A percentile compares a stretch with the other conserved stretches of the same genome.
Conservation (phyloP, 92 coral and sea anemone species). For the Epizoanthus illoricatus region DNA sequence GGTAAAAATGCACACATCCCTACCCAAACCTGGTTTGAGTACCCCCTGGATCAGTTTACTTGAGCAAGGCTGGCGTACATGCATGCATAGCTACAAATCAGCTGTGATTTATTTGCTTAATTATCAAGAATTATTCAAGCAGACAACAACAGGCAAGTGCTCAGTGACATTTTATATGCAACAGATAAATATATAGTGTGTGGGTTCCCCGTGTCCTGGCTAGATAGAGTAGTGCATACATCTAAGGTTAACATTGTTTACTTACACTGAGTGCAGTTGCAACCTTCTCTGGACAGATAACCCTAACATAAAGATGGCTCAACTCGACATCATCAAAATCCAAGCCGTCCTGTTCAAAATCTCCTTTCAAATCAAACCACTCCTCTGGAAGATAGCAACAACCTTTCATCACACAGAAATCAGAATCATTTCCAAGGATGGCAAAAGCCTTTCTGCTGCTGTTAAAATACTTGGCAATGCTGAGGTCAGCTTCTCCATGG, state of each 20-base stretch:
- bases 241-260: not conserved
- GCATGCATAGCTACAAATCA: no score
- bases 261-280: conserved; percentile 15
- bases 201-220: no score
- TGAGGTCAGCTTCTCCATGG: conserved; percentile 17
- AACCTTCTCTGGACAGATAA: conserved; percentile 2
- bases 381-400: conserved; percentile 8
- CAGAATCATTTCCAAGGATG: conserved; percentile 23
- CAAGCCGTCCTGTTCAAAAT: not conserved
- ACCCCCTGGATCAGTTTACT: no score
- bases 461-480: not conserved
- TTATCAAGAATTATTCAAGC: no score
- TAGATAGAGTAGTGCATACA: no score
- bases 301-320: conserved; percentile 2
- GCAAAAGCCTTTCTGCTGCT: conserved; percentile 11
- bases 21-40: no score
- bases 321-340: not conserved
- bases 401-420: conserved; percentile 24
- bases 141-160: no score
- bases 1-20: no score
- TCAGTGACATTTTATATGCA: no score
- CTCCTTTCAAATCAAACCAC: conserved; percentile 20
- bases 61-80: no score
- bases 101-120: no score
- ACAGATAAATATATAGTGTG: no score